Conservation (phyloP, 2,888 invertebrate species). For the Choreutis nemorana region DNA sequence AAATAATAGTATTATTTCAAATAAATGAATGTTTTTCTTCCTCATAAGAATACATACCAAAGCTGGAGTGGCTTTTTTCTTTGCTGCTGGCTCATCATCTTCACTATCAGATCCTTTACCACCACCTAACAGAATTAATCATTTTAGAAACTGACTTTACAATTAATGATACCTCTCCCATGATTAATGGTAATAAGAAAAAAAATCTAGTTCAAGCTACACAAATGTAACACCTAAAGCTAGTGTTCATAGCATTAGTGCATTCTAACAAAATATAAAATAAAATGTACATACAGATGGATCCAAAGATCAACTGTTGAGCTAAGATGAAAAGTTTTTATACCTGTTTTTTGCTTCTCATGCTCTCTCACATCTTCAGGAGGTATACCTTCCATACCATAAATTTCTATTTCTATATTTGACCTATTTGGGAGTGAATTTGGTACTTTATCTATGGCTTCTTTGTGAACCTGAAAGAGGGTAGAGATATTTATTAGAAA, state of each 20-base stretch:
- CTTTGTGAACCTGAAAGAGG: conserved; percentile 90
- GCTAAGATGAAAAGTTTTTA: conserved; percentile 33
- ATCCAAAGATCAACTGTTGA: conserved; percentile 33
- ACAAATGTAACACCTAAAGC: conserved; percentile 43
- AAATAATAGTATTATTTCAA: too few relatives aligned
- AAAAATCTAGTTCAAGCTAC: conserved; percentile 37
- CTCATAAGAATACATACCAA: conserved; percentile 42
- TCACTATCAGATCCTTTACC: conserved; percentile 83
- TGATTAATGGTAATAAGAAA: too few relatives aligned
- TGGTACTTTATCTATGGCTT: conserved; percentile 99
- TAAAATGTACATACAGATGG: conserved; percentile 50
- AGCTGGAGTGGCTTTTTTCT: conserved; percentile 73
- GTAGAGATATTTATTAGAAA: too few relatives aligned
- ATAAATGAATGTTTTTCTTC: conserved; percentile 8
- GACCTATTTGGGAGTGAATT: conserved; percentile 97
- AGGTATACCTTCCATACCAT: conserved; percentile 99
- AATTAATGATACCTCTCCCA: too few relatives aligned
- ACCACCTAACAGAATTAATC: conserved; percentile 45
- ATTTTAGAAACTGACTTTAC: too few relatives aligned
- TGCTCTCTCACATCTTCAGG: conserved; percentile 93
- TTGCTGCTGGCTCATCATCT: conserved; percentile 83
- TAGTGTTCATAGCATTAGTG: conserved; percentile 37
- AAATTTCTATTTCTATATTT: conserved; percentile 99
- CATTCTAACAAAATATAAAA: conserved; percentile 16
- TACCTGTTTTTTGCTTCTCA: conserved; percentile 83